Evolutionary conservation across 2,797 vertebrate genomes (phyloP).

Genomic region (Coranthus polyacanthus): DNA sequence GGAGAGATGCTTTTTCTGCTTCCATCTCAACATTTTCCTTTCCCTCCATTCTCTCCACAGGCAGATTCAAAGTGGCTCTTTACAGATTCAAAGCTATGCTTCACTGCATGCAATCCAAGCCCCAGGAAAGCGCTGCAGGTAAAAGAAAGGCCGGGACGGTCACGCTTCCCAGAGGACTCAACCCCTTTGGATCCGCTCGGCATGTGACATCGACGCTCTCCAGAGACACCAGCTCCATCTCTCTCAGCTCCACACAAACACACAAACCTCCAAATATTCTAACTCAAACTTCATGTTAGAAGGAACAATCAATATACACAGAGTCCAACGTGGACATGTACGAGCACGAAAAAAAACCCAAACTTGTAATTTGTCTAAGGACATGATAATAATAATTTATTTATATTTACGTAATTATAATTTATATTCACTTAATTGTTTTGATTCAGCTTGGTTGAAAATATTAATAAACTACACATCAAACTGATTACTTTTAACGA

Average conservation of each 20-base stretch:
- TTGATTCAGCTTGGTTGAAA: too few species aligned
- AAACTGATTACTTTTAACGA: too few species aligned
- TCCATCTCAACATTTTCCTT: constrained; percentile 18
- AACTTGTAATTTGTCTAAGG: too few species aligned
- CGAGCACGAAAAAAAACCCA: constrained; percentile 3
- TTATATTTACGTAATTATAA: too few species aligned
- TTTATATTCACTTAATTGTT: too few species aligned
- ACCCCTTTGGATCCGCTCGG: constrained; percentile 8
- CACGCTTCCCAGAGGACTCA: constrained; percentile 33
- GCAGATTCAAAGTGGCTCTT: constrained; percentile 45
- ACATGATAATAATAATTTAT: too few species aligned
- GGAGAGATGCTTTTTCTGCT: constrained; percentile 15
- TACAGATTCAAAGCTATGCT: constrained; percentile 30
- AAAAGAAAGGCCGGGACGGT: constrained; percentile 1
- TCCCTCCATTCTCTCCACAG: constrained; percentile 20
- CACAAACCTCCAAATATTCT: too few species aligned
- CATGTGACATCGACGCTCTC: constrained; percentile 39
- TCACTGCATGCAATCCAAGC: constrained; percentile 16
- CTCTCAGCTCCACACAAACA: constrained; percentile 33
- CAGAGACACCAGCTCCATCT: constrained; percentile 32
- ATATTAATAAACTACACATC: too few species aligned
- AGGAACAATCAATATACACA: not conserved
- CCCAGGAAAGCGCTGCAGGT: constrained; percentile 28
- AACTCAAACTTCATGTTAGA: too few species aligned
- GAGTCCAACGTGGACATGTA: too few species aligned